Base-by-base conservation (phyloP, 2,888 invertebrate genomes). In the Amblyjoppa fuscipennis region DNA sequence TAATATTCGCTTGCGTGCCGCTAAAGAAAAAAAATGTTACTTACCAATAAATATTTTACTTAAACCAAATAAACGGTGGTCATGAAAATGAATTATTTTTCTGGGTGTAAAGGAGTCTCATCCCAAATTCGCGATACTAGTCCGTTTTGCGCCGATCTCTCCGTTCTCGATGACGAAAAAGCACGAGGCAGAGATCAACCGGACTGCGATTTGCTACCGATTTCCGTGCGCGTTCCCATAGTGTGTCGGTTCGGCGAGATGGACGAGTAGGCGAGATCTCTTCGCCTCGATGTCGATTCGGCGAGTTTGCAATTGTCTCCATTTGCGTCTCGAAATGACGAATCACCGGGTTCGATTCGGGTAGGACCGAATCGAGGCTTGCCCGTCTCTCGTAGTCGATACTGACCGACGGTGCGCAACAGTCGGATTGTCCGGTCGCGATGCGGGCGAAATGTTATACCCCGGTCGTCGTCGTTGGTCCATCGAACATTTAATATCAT, bases 401-500 rank as follows among this genome's bases (percentile, higher is more conserved):
- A 49, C 13, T 2, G 38, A 69, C 11, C 68, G 70, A 38, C 59
- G 74, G 79, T 38, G 71, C 41, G 59, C 75, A 81, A 74, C 74
- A 74, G 71, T 81, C 74, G 68, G 6, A 51, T 53, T 70, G 79
- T 61, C 64, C 45, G 70, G 53, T 56, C 79, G 70, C 59, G 70
- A 61, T 34, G 56, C 68, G n/a, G 16, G 49, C 61, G 71, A 53
- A 61, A 66, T 41, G 59, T 45, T 53, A 11, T 49, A 49, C 49
- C 41, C 49, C 41, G 59, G 56, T n/a, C n/a, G 38, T 34, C 51
- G 20, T 68, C 38, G 81, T 86, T 56, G 81, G 87, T 73, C 85
- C 84, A 74, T 64, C 56, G 66, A 82, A 61, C 88, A 86, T 86
- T 89, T 89, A 88, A 89, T 89, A 90, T 88, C 87, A 87, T 87